These are phyloP conservation scores for Numida meleagris DNA, from an alignment of 2,113 vertebrate genomes.

Conservation along the genomic window DNA sequence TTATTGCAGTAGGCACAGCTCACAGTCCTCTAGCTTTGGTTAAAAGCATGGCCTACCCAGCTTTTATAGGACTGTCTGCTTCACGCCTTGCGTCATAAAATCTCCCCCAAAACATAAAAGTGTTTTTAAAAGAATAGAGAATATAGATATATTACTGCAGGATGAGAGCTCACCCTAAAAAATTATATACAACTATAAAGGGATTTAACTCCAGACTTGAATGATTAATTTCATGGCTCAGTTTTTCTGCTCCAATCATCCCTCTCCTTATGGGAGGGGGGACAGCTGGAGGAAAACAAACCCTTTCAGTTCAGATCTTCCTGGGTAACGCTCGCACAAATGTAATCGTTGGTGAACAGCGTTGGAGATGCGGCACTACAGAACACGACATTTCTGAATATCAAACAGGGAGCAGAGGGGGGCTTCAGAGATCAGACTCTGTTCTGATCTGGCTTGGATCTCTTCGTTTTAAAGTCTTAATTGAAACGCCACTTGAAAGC, in stretches of 20 bases:
- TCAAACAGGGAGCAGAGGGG: constrained; percentile 22
- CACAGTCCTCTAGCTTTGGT: not conserved
- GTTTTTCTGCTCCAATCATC: not conserved
- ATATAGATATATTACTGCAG: not conserved
- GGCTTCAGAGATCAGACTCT: constrained; percentile 20
- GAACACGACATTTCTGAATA: constrained; percentile 38
- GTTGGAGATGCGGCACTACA: not conserved
- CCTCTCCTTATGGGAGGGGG: not conserved
- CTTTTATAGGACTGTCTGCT: not conserved
- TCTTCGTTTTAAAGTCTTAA: constrained; percentile 37
- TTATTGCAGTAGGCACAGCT: not conserved
- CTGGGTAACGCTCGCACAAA: not conserved
- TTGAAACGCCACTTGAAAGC: constrained; percentile 55
- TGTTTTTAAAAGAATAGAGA: not conserved
- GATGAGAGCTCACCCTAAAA: not conserved
- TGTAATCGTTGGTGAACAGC: not conserved
- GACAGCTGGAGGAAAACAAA: not conserved
- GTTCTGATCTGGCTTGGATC: constrained; percentile 20
- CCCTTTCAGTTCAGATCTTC: not conserved
- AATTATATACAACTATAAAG: not conserved
- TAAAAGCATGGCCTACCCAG: not conserved
- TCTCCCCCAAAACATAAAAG: not conserved
- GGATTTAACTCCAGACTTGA: not conserved
- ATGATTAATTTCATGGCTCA: not conserved
- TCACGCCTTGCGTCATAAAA: too few species aligned